Conservation (phyloP, 2,113 vertebrate genomes). For the Gallinago media region DNA sequence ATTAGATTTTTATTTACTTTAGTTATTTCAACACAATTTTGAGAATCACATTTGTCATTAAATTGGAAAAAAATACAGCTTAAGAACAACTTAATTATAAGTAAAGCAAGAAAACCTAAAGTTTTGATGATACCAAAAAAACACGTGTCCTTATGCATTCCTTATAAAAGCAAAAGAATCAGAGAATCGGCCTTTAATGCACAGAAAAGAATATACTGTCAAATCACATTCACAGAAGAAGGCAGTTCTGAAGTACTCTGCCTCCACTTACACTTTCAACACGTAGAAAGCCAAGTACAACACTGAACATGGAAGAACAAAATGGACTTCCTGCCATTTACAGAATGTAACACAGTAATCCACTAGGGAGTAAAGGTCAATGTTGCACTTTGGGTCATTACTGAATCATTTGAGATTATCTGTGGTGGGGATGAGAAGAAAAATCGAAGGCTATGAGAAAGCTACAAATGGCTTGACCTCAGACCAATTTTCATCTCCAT, state of each 20-base stretch:
- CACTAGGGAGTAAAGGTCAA: conserved; percentile 78
- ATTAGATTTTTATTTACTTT: neutral
- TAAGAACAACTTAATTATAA: neutral
- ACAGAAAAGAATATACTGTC: neutral
- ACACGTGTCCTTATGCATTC: neutral
- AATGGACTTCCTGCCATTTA: conserved; percentile 80
- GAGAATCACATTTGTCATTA: neutral
- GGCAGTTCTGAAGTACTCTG: conserved; percentile 45
- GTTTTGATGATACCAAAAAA: neutral
- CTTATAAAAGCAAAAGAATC: neutral
- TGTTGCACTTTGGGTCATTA: conserved; percentile 83
- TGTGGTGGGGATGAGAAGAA: conserved; percentile 72
- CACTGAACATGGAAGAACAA: conserved; percentile 57
- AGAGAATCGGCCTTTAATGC: neutral
- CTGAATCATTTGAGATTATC: conserved; percentile 82
- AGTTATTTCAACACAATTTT: neutral
- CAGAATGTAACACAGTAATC: conserved; percentile 78
- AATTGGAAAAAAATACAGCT: neutral
- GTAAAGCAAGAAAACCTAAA: neutral
- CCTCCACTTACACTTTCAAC: conserved; percentile 45
- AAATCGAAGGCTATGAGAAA: conserved; percentile 79
- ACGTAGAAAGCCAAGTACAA: conserved; percentile 53
- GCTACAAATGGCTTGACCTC: conserved; percentile 82
- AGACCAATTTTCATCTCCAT: conserved; percentile 80
- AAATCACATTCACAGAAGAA: conserved; percentile 62